Percentiles rank a stretch among this genome's conserved stretches.
These are phyloP conservation scores for Chouioia cunea DNA, from an alignment of 2,888 invertebrate genomes.

Conservation along the genomic window DNA sequence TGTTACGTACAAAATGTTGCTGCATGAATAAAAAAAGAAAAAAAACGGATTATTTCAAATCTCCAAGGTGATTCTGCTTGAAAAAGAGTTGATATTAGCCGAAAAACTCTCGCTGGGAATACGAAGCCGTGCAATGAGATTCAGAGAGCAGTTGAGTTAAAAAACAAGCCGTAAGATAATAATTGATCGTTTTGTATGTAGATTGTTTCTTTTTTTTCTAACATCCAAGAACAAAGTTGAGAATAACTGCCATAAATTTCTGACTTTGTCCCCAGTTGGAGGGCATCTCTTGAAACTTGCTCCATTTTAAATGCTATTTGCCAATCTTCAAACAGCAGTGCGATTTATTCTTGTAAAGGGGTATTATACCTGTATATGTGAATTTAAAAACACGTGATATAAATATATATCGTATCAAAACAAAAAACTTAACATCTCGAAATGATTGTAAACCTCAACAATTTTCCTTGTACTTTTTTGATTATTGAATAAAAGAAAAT, in stretches of 20 bases:
- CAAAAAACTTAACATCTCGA: no score
- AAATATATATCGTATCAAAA: conserved; percentile 41
- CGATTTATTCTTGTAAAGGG: conserved; percentile 51
- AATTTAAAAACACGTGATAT: conserved; percentile 52
- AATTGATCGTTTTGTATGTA: conserved; percentile 40
- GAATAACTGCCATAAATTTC: conserved; percentile 40
- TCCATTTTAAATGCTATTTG: conserved; percentile 42
- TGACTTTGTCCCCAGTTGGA: conserved; percentile 40
- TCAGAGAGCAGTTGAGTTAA: conserved; percentile 11
- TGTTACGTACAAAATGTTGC: conserved; percentile 6
- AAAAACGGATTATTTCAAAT: conserved; percentile 39
- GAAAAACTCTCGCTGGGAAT: conserved; percentile 45
- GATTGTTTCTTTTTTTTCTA: conserved; percentile 13
- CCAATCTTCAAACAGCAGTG: conserved; percentile 39
- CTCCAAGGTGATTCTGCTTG: conserved; percentile 28
- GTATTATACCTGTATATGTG: conserved; percentile 52
- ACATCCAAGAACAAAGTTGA: conserved; percentile 25
- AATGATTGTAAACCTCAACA: no score
- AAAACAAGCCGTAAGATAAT: conserved; percentile 15
- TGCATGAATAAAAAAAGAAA: no score
- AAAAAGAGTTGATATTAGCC: conserved; percentile 25
- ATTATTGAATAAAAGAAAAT: no score
- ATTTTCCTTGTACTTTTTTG: no score
- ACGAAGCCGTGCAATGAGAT: conserved; percentile 47
- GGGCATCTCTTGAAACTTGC: conserved; percentile 39